phyloP scores from a whole-genome alignment of 2,888 invertebrate species.

The Diarsia brunnea region DNA sequence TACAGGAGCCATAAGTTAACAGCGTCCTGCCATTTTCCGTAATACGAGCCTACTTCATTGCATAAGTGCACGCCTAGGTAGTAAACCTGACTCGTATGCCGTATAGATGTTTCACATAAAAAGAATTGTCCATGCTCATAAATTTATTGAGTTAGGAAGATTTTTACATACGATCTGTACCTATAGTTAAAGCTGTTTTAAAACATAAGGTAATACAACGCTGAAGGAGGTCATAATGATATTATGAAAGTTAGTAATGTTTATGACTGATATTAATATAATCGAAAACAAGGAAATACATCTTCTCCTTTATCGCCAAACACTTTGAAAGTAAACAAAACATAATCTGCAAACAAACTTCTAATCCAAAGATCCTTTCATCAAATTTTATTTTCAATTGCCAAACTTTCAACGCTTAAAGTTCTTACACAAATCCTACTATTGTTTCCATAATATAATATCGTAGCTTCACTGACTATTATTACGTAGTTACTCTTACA shows the following conservation, averaged over 20 bases:
- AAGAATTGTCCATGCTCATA: neutral
- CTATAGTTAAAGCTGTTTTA: neutral
- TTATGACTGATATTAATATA: neutral
- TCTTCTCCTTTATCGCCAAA: conserved; percentile 16
- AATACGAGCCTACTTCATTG: too few relatives aligned
- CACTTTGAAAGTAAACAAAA: conserved; percentile 37
- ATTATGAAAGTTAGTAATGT: too few relatives aligned
- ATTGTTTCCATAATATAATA: conserved; percentile 72
- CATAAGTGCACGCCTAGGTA: too few relatives aligned
- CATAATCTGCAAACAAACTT: conserved; percentile 25
- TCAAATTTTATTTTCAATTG: conserved; percentile 59
- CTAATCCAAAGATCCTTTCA: conserved; percentile 20
- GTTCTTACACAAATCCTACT: conserved; percentile 67
- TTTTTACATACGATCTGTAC: neutral
- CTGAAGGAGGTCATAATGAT: neutral
- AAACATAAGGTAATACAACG: neutral
- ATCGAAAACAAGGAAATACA: conserved; percentile 18
- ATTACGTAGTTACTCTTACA: conserved; percentile 73
- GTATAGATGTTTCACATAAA: neutral
- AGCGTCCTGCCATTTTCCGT: too few relatives aligned
- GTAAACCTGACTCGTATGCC: too few relatives aligned
- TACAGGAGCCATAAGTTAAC: too few relatives aligned
- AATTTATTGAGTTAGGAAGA: neutral
- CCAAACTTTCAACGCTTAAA: conserved; percentile 50
- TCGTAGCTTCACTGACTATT: conserved; percentile 70